These are phyloP conservation scores for Heliconius ismenius DNA, from an alignment of 2,888 invertebrate genomes.

Conservation along the genomic window DNA sequence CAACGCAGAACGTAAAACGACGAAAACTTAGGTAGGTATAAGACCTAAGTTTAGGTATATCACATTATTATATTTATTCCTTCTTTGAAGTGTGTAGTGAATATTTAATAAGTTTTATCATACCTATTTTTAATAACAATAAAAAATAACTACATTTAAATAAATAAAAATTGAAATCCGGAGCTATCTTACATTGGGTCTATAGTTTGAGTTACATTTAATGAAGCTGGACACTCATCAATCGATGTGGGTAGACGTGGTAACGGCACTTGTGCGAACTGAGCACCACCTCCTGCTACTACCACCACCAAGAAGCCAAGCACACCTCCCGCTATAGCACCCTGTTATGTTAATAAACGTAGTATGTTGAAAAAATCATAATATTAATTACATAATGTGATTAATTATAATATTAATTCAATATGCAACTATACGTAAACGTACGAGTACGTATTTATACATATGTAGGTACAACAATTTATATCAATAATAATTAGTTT, in stretches of 20 bases:
- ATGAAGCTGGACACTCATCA: constrained; percentile 74
- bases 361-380: not conserved
- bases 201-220: constrained; percentile 60
- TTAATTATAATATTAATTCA: not conserved
- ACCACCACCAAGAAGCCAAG: constrained; percentile 83
- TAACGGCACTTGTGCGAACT: constrained; percentile 75
- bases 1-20: no score
- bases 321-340: constrained; percentile 84
- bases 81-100: no score
- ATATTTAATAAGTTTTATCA: no score
- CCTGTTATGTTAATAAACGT: constrained; percentile 63
- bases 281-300: constrained; percentile 86
- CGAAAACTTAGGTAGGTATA: not conserved
- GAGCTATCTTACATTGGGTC: constrained; percentile 57
- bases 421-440: not conserved
- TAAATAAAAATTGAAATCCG: not conserved
- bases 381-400: not conserved
- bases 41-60: not conserved
- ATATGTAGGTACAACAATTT: not conserved
- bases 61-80: no score
- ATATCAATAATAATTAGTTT: not conserved
- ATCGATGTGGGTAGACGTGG: constrained; percentile 75
- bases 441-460: no score
- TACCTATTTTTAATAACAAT: no score
- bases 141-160: not conserved